Conservation (phyloP, 2,113 vertebrate species). For the Nymphicus hollandicus region DNA sequence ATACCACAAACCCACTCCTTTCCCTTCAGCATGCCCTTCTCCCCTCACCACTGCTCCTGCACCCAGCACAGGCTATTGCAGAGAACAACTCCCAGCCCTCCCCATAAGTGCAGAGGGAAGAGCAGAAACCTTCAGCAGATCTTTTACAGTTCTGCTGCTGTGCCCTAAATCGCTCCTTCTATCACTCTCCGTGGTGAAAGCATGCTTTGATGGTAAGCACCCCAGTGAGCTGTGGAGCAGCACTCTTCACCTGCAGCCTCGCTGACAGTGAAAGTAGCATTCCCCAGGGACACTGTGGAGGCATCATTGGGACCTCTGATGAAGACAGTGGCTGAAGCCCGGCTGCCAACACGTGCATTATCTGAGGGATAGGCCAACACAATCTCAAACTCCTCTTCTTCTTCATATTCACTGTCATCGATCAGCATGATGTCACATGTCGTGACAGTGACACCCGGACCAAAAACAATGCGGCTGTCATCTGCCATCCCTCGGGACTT, state of each 20-base stretch:
- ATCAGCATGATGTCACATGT: constrained; percentile 89
- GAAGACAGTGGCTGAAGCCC: constrained; percentile 79
- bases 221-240: accelerated
- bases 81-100: not conserved
- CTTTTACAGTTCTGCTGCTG: not conserved
- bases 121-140: not conserved
- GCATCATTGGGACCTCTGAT: constrained; percentile 94
- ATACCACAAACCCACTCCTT: not conserved
- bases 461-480: constrained; percentile 84
- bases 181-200: not conserved
- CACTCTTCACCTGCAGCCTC: constrained; percentile 87
- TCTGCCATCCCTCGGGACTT: constrained; percentile 82
- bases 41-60: not conserved
- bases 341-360: constrained; percentile 82
- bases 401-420: constrained; percentile 95
- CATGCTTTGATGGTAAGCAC: accelerated
- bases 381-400: constrained; percentile 93
- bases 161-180: accelerated
- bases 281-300: constrained; percentile 85
- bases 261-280: constrained; percentile 85
- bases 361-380: constrained; percentile 82
- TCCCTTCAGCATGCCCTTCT: not conserved
- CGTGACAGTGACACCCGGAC: constrained; percentile 81
- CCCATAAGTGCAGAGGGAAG: not conserved
- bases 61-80: too few species aligned